Base-by-base conservation (phyloP, 2,113 vertebrate genomes). In the Podarcis muralis region DNA sequence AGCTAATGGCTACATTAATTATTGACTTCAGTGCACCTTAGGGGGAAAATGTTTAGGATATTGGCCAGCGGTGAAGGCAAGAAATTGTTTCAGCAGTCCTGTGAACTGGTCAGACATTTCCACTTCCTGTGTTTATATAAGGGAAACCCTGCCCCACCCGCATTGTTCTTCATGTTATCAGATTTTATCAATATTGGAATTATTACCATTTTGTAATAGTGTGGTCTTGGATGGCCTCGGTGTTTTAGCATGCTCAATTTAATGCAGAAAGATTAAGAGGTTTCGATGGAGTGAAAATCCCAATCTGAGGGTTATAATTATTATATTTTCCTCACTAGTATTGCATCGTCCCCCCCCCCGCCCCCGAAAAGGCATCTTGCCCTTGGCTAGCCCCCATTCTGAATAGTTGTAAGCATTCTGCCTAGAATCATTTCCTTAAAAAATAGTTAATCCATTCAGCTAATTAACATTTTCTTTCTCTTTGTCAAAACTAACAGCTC, bases 381-480 rank as follows among this genome's bases (percentile, higher is more conserved):
- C 89, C 71, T 92, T 92, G 86, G 90, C 83, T 90, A 48, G 4
- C 20, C 77, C 85, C 90, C 92, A 90, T 87, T 76, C 77, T 68
- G 69, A 85, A 85, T 87, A 82, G 81, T 92, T 90, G 93, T 89
- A 79, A 93, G 13, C 68, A 25, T 40, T 57, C 4, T 83, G 62
- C 86, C 48, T 78, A 89, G 68, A 90, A 83, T 66, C 6, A 20
- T 3, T 76, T 71, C 76, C 71, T 78, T n/a, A 59, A 59, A 62
- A 62, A 86, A 37, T 81, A 59, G 78, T 2, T 77, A 88, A 89
- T 22, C 1, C 82, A 89, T 87, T 13, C 79, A 88, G 90, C 89
- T 89, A 84, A 90, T 90, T 92, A 27, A 79, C 89, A 74, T 90
- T 91, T 90, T 89, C 66, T 90, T 90, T 90, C 72, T 92, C 92